phyloP scores from a whole-genome alignment of 2,797 vertebrate species.

The Poecilia velifera region DNA sequence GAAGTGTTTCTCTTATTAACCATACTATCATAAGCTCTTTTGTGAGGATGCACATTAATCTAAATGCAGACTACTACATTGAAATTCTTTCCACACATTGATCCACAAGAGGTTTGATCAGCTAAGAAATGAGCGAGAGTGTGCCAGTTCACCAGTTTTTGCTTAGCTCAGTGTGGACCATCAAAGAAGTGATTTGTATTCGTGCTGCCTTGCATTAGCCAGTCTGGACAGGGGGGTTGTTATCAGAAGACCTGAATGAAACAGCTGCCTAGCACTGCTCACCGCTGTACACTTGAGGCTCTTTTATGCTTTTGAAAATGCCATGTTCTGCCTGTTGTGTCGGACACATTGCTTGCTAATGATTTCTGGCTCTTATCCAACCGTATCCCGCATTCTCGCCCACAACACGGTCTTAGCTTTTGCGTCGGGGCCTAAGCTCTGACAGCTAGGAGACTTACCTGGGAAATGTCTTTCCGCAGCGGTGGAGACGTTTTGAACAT shows the following conservation, averaged over 20 bases:
- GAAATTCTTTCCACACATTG: conserved; percentile 47
- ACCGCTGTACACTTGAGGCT: conserved; percentile 55
- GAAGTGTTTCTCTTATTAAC: conserved; percentile 70
- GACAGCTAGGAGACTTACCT: conserved; percentile 65
- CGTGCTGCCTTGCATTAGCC: conserved; percentile 45
- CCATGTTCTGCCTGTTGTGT: conserved; percentile 70
- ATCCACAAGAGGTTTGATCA: conserved; percentile 53
- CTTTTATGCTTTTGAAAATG: conserved; percentile 71
- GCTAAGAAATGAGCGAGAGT: conserved; percentile 53
- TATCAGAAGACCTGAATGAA: conserved; percentile 78
- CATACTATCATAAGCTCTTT: conserved; percentile 66
- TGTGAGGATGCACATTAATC: conserved; percentile 62
- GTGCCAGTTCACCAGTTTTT: conserved; percentile 47
- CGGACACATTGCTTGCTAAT: conserved; percentile 68
- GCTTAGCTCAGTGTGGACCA: conserved; percentile 60
- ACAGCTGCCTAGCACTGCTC: conserved; percentile 70
- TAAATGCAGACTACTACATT: conserved; percentile 55
- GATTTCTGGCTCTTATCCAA: conserved; percentile 73
- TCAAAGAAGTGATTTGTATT: conserved; percentile 71
- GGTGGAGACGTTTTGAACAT: conserved; percentile 59
- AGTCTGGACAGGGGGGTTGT: conserved; percentile 69
- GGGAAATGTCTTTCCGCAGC: conserved; percentile 49
- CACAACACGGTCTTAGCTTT: conserved; percentile 39
- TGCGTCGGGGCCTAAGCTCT: conserved; percentile 31
- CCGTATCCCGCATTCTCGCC: conserved; percentile 64